Conservation (phyloP, 1,140 invertebrate species). For the Drosophila orosa region DNA sequence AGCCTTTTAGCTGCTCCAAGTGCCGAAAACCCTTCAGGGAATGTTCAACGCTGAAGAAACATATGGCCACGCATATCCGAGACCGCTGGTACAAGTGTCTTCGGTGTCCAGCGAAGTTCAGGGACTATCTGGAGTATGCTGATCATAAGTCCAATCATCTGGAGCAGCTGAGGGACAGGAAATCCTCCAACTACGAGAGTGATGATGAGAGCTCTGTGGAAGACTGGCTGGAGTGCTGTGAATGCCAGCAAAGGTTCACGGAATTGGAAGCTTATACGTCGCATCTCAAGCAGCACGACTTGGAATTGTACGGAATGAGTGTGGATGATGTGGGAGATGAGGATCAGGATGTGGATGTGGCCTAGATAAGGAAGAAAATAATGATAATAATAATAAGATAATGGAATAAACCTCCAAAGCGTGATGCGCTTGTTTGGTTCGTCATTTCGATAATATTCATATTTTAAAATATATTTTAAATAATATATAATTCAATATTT, state of each 20-base stretch:
- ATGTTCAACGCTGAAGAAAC: constrained; percentile 78
- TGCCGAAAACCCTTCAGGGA: constrained; percentile 81
- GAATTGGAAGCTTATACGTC: constrained; percentile 72
- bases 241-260: constrained; percentile 71
- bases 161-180: constrained; percentile 6
- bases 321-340: constrained; percentile 64
- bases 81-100: constrained; percentile 80
- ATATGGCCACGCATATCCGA: constrained; percentile 77
- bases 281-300: constrained; percentile 72
- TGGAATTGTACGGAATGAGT: constrained; percentile 65
- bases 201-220: constrained; percentile 68
- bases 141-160: constrained; percentile 67
- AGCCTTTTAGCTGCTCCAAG: constrained; percentile 76
- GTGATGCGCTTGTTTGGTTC: no score
- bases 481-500: no score
- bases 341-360: constrained; percentile 69
- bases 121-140: constrained; percentile 72
- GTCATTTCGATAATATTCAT: background rate
- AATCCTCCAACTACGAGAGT: constrained; percentile 42
- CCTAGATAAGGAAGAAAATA: constrained; percentile 16
- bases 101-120: constrained; percentile 64
- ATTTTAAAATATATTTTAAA: no score
- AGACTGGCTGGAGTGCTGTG: constrained; percentile 76
- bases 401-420: no score
- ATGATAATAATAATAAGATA: no score